These are phyloP conservation scores for Mythimna loreyi DNA, from an alignment of 2,888 invertebrate species.

Conservation along the genomic window DNA sequence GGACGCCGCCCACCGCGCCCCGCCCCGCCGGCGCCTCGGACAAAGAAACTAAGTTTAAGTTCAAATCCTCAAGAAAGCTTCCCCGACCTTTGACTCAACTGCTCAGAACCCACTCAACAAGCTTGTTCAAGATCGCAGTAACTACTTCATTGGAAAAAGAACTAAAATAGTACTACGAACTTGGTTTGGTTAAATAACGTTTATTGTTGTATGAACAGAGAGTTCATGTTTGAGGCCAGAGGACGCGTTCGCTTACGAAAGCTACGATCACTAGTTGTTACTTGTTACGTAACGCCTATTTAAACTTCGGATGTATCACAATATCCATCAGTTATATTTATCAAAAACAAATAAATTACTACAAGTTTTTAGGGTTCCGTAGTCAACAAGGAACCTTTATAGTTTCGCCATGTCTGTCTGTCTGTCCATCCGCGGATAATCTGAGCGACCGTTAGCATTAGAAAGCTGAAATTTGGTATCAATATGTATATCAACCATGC, in stretches of 20 bases:
- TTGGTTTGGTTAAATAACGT: not conserved
- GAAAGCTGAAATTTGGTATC: too few relatives aligned
- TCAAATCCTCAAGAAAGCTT: not conserved
- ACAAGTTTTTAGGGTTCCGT: too few relatives aligned
- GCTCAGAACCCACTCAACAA: not conserved
- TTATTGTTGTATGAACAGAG: not conserved
- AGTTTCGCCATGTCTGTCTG: too few relatives aligned
- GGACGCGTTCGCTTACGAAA: not conserved
- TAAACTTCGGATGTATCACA: too few relatives aligned
- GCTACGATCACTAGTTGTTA: not conserved
- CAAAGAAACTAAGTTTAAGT: slow-evolving; percentile 19
- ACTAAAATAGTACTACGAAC: not conserved
- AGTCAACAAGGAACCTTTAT: too few relatives aligned
- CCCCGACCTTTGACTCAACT: not conserved
- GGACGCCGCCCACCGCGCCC: slow-evolving; percentile 45
- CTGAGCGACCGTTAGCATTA: too few relatives aligned
- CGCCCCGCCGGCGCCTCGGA: slow-evolving; percentile 36
- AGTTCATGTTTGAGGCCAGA: not conserved
- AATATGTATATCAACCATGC: too few relatives aligned
- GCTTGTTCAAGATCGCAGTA: not conserved
- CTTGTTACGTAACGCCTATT: not conserved
- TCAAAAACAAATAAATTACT: too few relatives aligned
- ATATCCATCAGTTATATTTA: too few relatives aligned
- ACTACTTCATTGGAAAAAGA: slow-evolving; percentile 9
- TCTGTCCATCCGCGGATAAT: too few relatives aligned